A percentile compares a stretch with the other conserved stretches of the same genome.
These are phyloP conservation scores for Hemichromis elongatus DNA, from an alignment of 2,113 vertebrate species.

Conservation along the genomic window DNA sequence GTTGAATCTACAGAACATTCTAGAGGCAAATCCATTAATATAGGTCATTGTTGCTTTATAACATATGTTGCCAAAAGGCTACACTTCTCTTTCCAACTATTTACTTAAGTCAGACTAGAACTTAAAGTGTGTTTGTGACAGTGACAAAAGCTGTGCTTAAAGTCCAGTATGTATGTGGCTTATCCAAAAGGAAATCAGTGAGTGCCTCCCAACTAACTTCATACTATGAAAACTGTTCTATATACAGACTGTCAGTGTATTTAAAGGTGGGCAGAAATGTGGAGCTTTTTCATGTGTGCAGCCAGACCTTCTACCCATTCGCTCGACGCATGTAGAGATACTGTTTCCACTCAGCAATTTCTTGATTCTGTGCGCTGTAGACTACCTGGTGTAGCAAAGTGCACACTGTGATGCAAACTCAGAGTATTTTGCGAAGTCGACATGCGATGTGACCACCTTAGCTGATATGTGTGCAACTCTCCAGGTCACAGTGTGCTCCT, in stretches of 20 bases:
- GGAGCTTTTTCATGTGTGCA: neutral
- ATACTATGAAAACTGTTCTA: neutral
- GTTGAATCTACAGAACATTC: neutral
- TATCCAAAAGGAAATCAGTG: neutral
- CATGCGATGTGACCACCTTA: neutral
- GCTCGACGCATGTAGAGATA: neutral
- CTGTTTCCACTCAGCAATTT: neutral
- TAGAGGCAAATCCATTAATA: neutral
- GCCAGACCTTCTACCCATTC: neutral
- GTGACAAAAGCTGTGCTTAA: neutral
- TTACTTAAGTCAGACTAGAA: neutral
- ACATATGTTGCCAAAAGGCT: neutral
- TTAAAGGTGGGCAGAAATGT: neutral
- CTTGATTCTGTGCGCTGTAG: neutral
- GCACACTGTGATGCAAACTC: neutral
- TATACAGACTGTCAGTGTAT: neutral
- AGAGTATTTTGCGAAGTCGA: neutral
- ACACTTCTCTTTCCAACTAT: neutral
- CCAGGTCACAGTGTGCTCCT: neutral
- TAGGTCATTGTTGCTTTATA: too few species aligned
- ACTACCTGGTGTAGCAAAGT: neutral
- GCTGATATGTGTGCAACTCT: neutral
- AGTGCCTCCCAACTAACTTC: neutral
- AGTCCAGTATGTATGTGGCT: neutral
- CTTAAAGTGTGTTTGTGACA: rapidly evolving